Evolutionary conservation across 2,797 vertebrate species (phyloP).

Genomic region (Ceyx erithaca): DNA sequence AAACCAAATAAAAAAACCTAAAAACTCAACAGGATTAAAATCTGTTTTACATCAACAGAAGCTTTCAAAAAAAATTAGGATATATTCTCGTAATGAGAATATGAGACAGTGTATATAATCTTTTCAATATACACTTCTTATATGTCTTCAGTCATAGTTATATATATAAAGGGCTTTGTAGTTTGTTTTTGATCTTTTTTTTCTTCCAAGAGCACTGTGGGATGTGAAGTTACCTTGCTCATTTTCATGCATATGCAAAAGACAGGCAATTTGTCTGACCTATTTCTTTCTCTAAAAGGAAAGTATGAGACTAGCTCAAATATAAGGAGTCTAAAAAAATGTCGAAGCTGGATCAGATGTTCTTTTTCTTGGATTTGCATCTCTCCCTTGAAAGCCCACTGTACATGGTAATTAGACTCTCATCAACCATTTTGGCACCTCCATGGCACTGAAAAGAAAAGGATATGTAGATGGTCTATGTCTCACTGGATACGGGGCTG

Average conservation of each 20-base stretch:
- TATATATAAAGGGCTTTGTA: background rate
- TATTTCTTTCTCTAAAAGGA: slow-evolving; percentile 17
- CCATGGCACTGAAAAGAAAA: background rate
- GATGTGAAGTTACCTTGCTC: slow-evolving; percentile 5
- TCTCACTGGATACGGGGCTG: background rate
- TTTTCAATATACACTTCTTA: background rate
- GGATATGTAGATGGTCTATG: fast-evolving
- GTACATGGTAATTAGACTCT: background rate
- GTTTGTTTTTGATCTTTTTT: background rate
- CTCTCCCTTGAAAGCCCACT: background rate
- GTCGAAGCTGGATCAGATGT: background rate
- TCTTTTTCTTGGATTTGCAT: background rate
- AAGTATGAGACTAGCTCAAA: background rate
- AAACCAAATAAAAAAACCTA: too few species aligned
- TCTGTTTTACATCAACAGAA: background rate
- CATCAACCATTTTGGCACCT: background rate
- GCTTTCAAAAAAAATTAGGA: background rate
- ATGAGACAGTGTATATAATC: background rate
- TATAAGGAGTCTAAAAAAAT: background rate
- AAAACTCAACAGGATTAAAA: background rate
- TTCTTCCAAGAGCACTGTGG: background rate
- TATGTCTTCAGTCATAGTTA: background rate
- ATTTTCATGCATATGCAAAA: slow-evolving; percentile 26
- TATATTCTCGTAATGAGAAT: background rate
- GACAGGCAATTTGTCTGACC: background rate